Base-by-base conservation (phyloP, 2,113 vertebrate genomes). In the Corapipo altera region DNA sequence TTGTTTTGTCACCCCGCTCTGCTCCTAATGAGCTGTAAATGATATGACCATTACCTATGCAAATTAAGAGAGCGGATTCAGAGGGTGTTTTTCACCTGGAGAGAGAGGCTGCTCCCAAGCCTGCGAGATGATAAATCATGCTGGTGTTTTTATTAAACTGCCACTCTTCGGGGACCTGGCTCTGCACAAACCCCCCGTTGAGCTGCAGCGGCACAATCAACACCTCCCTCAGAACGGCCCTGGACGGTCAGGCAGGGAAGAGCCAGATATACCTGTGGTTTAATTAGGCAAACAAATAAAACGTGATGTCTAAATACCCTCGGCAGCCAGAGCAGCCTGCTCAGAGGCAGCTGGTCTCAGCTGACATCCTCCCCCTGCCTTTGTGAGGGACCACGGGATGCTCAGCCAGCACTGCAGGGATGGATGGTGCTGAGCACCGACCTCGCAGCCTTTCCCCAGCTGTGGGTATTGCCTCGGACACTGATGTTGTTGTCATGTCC, bases 11-110 rank as follows among this genome's bases (percentile, higher is more conserved):
- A 76, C 84, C 46, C 71, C 0, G 77, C 88, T 90, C 91, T 52
- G 64, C 54, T 90, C 77, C 93, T 98, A 97, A 98, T 85, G 96
- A 97, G 91, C 93, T 96, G 96, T 94, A 98, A 96, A 93, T 89
- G 96, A 97, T 93, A 59, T 20, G 67, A 94, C 91, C 91, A 96
- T 98, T 97, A 97, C 79, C 89, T 78, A 96, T 96, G 96, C 96
- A 98, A 98, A 98, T 97, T 32, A 91, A 26, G 69, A 74, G 85
- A 91, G 85, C 0, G 9, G 75, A 83, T 93, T 43, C 90, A 3
- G 81, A 44, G 15, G 81, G 77, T 83, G 66, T 28, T 91, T 92
- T 84, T 89, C 30, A 67, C 85, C 78, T 30, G 44, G 43, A 43
- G 91, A 59, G 90, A 66, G 69, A 65, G 66, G 84, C 74, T 52